phyloP scores from a whole-genome alignment of 2,113 vertebrate genomes.

The Dipodomys spectabilis region DNA sequence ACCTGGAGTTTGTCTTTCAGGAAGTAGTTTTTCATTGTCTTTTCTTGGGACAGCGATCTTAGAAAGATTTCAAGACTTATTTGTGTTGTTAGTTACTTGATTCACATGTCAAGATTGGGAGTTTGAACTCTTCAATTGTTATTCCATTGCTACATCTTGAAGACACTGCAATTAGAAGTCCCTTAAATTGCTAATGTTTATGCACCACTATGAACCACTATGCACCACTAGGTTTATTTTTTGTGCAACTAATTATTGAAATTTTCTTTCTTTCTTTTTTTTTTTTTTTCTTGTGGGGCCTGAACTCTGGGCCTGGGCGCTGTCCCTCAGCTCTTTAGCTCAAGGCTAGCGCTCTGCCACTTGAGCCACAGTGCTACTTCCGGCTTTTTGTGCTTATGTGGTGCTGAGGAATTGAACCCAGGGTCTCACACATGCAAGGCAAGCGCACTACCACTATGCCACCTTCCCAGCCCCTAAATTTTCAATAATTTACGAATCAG shows the following conservation, averaged over 20 bases:
- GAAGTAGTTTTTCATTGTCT: background rate
- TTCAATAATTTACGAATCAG: constrained; percentile 60
- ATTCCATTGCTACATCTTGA: background rate
- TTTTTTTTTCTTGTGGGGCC: too few relatives aligned
- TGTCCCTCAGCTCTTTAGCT: too few relatives aligned
- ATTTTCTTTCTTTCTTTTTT: too few relatives aligned
- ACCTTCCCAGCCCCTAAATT: background rate
- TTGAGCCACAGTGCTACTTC: too few relatives aligned
- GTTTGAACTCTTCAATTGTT: constrained; percentile 36
- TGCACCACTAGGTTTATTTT: constrained; percentile 31
- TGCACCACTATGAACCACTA: background rate
- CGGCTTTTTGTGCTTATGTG: too few relatives aligned
- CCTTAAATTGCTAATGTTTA: background rate
- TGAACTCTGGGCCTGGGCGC: too few relatives aligned
- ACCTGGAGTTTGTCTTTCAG: background rate
- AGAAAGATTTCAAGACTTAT: constrained; percentile 1
- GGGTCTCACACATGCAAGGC: too few relatives aligned
- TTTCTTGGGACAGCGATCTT: constrained; percentile 9
- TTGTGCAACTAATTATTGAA: background rate
- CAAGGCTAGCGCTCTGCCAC: too few relatives aligned
- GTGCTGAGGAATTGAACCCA: too few relatives aligned
- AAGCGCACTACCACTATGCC: too few relatives aligned
- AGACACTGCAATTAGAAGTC: background rate
- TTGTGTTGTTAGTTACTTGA: constrained; percentile 50
- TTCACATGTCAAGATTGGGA: background rate